These are phyloP conservation scores for Progne subis DNA, from an alignment of 2,113 vertebrate genomes.

Conservation along the genomic window DNA sequence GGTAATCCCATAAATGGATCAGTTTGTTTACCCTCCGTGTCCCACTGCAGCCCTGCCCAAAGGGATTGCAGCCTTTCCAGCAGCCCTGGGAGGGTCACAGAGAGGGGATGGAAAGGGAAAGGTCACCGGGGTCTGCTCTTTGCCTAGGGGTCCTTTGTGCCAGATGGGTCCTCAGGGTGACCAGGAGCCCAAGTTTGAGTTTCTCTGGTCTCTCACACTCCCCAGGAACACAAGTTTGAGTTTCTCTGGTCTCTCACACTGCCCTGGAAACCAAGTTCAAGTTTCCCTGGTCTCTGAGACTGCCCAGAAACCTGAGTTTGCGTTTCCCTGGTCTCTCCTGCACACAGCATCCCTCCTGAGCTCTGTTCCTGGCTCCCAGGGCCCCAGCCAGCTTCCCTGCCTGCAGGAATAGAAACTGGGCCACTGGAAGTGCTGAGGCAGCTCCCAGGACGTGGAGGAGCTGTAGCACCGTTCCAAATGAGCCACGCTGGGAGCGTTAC, in stretches of 20 bases:
- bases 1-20: conserved; percentile 26
- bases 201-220: fast-evolving
- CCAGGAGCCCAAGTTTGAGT: fast-evolving
- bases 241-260: not conserved
- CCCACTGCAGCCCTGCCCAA: not conserved
- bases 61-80: not conserved
- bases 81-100: not conserved
- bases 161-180: not conserved
- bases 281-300: not conserved
- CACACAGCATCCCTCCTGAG: not conserved
- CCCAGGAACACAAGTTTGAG: fast-evolving
- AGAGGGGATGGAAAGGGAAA: not conserved
- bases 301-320: not conserved
- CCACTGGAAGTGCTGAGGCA: not conserved
- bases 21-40: not conserved
- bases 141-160: not conserved
- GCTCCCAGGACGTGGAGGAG: not conserved
- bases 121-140: not conserved
- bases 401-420: not conserved
- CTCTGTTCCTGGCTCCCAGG: not conserved
- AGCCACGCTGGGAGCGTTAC: not conserved
- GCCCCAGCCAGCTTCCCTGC: not conserved
- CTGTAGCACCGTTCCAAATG: fast-evolving
- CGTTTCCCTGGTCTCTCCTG: not conserved
- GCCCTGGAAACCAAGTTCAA: not conserved